Base-by-base conservation (phyloP, 2,113 vertebrate species). In the Psittacula cyanocephala region DNA sequence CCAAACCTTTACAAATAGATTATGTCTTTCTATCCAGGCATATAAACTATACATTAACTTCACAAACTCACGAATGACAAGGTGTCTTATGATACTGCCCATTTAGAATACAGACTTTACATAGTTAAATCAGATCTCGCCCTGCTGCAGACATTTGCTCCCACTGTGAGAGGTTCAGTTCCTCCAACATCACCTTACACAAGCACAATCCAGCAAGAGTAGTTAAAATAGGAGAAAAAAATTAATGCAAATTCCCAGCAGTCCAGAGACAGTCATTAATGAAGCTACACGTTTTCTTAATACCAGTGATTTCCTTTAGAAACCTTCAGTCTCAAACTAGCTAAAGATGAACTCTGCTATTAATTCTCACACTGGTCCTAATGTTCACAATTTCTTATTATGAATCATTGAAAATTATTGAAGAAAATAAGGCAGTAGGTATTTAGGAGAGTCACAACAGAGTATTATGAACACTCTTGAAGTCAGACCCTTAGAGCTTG, bases 1-100 rank as follows among this genome's bases (percentile, higher is more conserved):
- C 1, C 25, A 11, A 85, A 29, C 2, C 10, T 5, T 35, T 68
- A 72, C 2, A 2, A 16, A 31, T 0, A 77, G 43, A 50, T 43
- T 28, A n/a, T 23, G 11, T 57, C 62, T 83, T 89, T 28, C 25
- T 57, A 37, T 17, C n/a, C 2, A 3, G 53, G 53, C 23, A 53
- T 39, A 59, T 35, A 80, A 44, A 17, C 13, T 31, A 22, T 7
- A n/a, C 4, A 39, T 89, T 49, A 69, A 74, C 13, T 23, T 60
- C 6, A 59, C 17, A 82, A 88, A 67, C 22, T 64, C 46, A 86
- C 2, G 83, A 69, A 83, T 16, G 13, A 47, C 9, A 50, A 25
- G 8, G 7, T 74, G 70, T 16, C 14, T 79, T 72, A 43, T 13
- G 23, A 70, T 27, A 69, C 17, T 53, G 20, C 7, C 44, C 22